Conservation (phyloP, 2,888 invertebrate species). For the Dasypogon diadema region DNA sequence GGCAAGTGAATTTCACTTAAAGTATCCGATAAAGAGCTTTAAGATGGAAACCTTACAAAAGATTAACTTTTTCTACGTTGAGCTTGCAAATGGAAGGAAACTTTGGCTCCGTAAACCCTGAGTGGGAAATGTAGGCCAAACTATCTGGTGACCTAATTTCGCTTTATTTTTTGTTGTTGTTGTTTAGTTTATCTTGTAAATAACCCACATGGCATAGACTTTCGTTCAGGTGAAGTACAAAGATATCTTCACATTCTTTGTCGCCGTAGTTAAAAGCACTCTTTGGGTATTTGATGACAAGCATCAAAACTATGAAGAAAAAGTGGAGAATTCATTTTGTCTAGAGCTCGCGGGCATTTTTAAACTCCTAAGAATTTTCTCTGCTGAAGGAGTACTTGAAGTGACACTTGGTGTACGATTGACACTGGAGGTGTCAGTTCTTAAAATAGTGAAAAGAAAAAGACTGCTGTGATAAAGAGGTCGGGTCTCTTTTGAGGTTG, state of each 20-base stretch:
- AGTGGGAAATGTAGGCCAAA: constrained; percentile 29
- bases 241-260: constrained; percentile 6
- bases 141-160: constrained; percentile 37
- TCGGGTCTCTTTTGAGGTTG: constrained; percentile 21
- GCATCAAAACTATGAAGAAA: constrained; percentile 39
- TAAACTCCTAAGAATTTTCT: constrained; percentile 23
- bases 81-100: not conserved
- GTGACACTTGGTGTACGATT: constrained; percentile 21
- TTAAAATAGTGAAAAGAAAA: not conserved
- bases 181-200: constrained; percentile 38
- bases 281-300: constrained; percentile 22
- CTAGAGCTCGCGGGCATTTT: constrained; percentile 35
- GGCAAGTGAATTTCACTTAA: not conserved
- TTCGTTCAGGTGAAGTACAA: constrained; percentile 33
- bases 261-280: constrained; percentile 26
- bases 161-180: not conserved
- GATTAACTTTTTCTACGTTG: not conserved
- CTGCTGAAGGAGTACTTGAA: constrained; percentile 2
- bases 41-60: not conserved
- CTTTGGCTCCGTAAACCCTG: not conserved
- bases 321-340: constrained; percentile 40
- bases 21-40: not conserved
- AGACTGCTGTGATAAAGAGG: not conserved
- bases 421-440: constrained; percentile 29
- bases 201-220: constrained; percentile 26